These are phyloP conservation scores for Peromyscus leucopus DNA, from an alignment of 2,113 vertebrate genomes.

Conservation along the genomic window DNA sequence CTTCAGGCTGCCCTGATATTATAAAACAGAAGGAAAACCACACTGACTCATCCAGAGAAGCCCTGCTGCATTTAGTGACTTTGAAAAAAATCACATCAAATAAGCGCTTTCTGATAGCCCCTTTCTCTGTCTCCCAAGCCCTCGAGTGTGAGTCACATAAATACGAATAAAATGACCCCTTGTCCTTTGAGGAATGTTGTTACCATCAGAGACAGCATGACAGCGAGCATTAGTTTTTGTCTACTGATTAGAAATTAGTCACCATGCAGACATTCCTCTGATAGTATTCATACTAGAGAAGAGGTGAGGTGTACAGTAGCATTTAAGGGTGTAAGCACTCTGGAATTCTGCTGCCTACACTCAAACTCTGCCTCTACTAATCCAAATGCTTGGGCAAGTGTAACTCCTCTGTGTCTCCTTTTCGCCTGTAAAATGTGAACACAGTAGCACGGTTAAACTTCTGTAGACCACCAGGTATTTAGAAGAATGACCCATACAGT, in stretches of 20 bases:
- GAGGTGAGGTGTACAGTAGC: not conserved
- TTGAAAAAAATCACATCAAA: conserved; percentile 3
- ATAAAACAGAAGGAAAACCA: not conserved
- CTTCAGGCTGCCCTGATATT: not conserved
- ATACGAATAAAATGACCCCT: not conserved
- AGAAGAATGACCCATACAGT: not conserved
- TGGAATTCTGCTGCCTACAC: not conserved
- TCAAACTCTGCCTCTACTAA: not conserved
- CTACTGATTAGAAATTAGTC: conserved; percentile 34
- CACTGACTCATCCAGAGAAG: not conserved
- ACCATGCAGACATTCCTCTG: conserved; percentile 3
- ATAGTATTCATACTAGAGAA: not conserved
- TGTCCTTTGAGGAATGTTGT: not conserved
- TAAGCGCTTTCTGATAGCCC: not conserved
- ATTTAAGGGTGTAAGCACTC: not conserved
- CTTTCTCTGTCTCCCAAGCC: not conserved
- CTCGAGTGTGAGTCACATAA: not conserved
- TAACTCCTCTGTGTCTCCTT: not conserved
- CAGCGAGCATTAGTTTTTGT: not conserved
- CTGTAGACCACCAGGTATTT: not conserved
- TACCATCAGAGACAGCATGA: not conserved
- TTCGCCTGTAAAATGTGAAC: not conserved
- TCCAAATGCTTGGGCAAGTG: not conserved
- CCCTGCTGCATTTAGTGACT: not conserved
- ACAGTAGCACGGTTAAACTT: not conserved